Evolutionary conservation across 1,140 invertebrate species (phyloP), one percentile per base, ranked within the genome.

Genomic region (Drosophila takahashii): DNA sequence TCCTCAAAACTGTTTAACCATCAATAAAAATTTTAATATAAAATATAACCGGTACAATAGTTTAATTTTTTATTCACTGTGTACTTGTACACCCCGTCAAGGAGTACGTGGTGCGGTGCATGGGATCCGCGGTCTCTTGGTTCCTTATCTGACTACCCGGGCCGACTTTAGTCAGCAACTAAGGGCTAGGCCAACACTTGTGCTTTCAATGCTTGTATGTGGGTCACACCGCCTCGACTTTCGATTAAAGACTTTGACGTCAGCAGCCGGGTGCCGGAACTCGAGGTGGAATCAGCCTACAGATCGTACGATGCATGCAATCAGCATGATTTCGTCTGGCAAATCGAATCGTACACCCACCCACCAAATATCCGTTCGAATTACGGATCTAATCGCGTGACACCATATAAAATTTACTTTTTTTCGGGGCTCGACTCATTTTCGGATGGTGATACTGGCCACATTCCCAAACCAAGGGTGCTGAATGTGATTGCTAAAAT

Each of bases 241-340:
- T 75, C 69, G 81, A 86, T 86, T 81, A 86, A 66, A 74, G 45
- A 51, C 54, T 72, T 72, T 85, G 81, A 84, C 80, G 80, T 84
- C 80, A 84, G 71, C 52, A 32, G 41, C 66, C n/a, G 41, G 36
- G 7, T 76, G 57, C 79, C 79, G 79, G 79, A 83, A 75, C 79
- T 65, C 39, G 65, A 51, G 53, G 11, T 26, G 45, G 58, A 73
- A 52, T 47, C 29, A 18, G 36, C 37, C 56, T 29, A 57, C 16
- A 70, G 45, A 85, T 87, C 81, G 62, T 85, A 87, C 78, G 81
- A 85, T 85, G 78, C 81, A 84, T 77, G 66, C 54, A 75, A 79
- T 69, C 59, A 56, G 44, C 59, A 45, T 58, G 36, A 73, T 52
- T 73, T 32, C 26, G 44, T 42, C 22, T 73, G 36, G 56, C 42